Base-by-base conservation (phyloP, 2,888 invertebrate species). In the Catocala nupta region DNA sequence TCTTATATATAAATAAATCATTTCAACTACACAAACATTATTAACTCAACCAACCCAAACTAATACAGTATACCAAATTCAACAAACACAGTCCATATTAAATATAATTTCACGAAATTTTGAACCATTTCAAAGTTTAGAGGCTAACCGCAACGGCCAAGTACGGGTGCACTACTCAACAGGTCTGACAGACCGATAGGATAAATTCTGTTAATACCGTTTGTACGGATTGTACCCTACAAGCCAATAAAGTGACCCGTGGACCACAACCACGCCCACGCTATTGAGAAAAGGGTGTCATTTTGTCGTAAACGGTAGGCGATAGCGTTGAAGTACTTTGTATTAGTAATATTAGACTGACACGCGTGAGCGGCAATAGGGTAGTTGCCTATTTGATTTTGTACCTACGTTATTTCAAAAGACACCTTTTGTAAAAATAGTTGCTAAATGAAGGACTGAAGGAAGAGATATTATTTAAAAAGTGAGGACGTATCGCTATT, bases 211-310 rank as follows among this genome's bases (percentile, higher is more conserved):
- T 68, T 72, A 71, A 66, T 66, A 63, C 71, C 63, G 64, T 71
- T 67, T 65, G 70, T 68, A 56, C 64, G 66, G 44, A 58, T 61
- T 63, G 74, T 66, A 65, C 63, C 60, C 57, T 60, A 69, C 67
- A 59, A 34, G 61, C 72, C 65, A 73, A 81, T 80, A 80, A 75
- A 78, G 65, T 62, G 61, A 65, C 70, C 80, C 71, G 63, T 63
- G 75, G 81, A 80, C 84, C 84, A 75, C 81, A 66, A 75, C 77
- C 77, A 79, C 78, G 81, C 85, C 82, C 80, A 67, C 48, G 48
- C 74, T 71, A 64, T 83, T 75, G 63, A 77, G 73, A 73, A 77
- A 72, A 77, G 80, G 77, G 77, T 77, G 73, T 68, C 61, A 67
- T 49, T 59, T 59, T 67, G 78, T 68, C 59, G n/a, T 58, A 72